Base-by-base conservation (phyloP, 1,140 invertebrate genomes). In the Macrosteles quadrilineatus region DNA sequence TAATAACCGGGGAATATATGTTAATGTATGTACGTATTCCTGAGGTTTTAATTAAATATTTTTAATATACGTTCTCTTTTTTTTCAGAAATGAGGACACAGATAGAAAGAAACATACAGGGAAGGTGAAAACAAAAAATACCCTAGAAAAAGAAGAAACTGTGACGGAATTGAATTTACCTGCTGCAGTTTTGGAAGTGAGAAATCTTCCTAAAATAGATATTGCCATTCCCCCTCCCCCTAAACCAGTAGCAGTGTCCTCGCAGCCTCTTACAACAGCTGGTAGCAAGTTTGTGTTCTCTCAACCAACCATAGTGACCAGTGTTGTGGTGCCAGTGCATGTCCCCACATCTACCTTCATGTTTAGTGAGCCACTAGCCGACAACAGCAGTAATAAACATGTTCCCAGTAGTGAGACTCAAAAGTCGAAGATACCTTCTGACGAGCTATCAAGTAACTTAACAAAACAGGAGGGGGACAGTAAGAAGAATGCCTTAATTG, bases 171-270 rank as follows among this genome's bases (percentile, higher is more conserved):
- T 88, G 1, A 85, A 86, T 73, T 78, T 90, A 57, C 86, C 87
- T 0, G 82, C 82, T 62, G 83, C 86, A 68, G 78, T 82, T 45
- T 80, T 91, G 67, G 86, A 87, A n/a, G 85, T 87, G 43, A 85
- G 85, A 62, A 84, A 82, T n/a, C 74, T 87, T 57, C 87, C 87
- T 0, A 86, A 81, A 70, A 87, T 88, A 71, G 85, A 87, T 72
- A 82, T 86, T 32, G 74, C 78, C 17, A 53, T 83, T 64, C 78
- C 82, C 29, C 75, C 78, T 21, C 74, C 73, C n/a, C 50, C 68
- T 27, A 6, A 19, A 30, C 12, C 27, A 53, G 14, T 53, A 2
- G 12, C 62, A 32, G 23, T 19, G 9, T 25, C 2, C 29, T 3
- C 6, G 27, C 23, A 14, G 25, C 21, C 47, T 4, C 21, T 30